Conservation (phyloP, 2,797 vertebrate species). For the Coilia nasus region DNA sequence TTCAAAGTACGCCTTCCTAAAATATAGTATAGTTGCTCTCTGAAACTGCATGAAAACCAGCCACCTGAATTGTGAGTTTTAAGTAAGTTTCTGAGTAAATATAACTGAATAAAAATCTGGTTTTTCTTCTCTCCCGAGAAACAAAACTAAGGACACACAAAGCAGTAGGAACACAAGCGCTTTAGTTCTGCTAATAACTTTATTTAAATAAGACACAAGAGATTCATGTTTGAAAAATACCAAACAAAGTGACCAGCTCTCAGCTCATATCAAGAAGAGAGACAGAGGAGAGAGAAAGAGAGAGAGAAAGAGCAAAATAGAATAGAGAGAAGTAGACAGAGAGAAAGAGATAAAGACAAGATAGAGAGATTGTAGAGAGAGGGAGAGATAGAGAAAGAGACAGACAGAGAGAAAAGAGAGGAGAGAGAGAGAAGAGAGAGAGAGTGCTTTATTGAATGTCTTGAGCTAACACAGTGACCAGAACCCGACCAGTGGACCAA, state of each 20-base stretch:
- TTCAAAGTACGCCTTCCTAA: too few species aligned
- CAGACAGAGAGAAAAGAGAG: not conserved
- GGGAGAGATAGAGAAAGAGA: not conserved
- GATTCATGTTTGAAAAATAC: conserved; percentile 83
- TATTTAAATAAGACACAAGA: conserved; percentile 91
- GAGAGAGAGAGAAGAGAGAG: too few species aligned
- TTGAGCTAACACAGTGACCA: conserved; percentile 14
- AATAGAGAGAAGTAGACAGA: not conserved
- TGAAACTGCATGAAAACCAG: too few species aligned
- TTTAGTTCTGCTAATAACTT: conserved; percentile 79
- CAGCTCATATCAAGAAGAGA: conserved; percentile 52
- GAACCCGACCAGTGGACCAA: not conserved
- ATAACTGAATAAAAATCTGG: too few species aligned
- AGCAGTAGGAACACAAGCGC: too few species aligned
- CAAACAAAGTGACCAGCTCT: conserved; percentile 78
- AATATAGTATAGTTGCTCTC: too few species aligned
- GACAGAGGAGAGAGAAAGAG: not conserved
- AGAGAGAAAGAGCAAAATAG: not conserved
- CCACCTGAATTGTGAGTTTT: too few species aligned
- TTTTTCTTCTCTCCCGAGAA: too few species aligned
- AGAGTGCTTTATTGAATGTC: not conserved
- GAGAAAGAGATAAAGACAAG: not conserved
- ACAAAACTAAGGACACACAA: too few species aligned
- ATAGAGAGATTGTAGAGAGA: not conserved
- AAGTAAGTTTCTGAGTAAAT: too few species aligned